Base-by-base conservation (phyloP, 2,888 invertebrate genomes). In the Drosophila mimetica region DNA sequence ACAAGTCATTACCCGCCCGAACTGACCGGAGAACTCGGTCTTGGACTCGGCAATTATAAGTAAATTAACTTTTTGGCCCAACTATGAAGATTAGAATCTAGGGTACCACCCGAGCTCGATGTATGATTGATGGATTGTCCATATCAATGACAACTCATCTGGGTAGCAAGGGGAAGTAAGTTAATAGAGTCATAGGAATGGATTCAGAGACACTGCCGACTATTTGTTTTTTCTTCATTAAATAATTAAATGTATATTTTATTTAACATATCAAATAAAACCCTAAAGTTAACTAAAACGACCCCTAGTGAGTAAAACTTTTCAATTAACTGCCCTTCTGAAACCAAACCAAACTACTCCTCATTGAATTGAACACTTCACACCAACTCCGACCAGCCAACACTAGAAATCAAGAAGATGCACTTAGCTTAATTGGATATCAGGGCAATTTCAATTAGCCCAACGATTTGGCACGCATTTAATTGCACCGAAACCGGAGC, bases 1-100 rank as follows among this genome's bases (percentile, higher is more conserved):
- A 89, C 90, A 89, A 89, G 89, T 89, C 88, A 90, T 90, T 89
- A 86, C 75, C 75, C 63, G 71, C 46, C 59, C 57, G 61, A 67
- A 65, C 71, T 71, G 80, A 64, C 44, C 55, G 55, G 20, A 16
- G 41, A 42, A 60, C 41, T 72, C 41, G 41, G 30, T 37, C 52
- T 64, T 16, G 64, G 65, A 46, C 55, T 55, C 54, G 76, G 76
- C 80, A 86, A 87, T 87, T 87, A 87, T 87, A 87, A 87, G 75
- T 85, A 77, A 87, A 89, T 87, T 89, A 87, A 74, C 77, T 76
- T 84, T 84, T 88, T 83, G 81, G 71, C 58, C 71, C 60, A 67
- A 86, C 72, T 60, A 65, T 57, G 48, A 70, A 65, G 82, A 82
- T 88, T 75, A 47, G 39, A 65, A 86, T 82, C 82, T 71, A 48